Evolutionary conservation across 2,113 vertebrate species (phyloP), one percentile per base, ranked within the genome.

Genomic region (Lophochroa leadbeateri): DNA sequence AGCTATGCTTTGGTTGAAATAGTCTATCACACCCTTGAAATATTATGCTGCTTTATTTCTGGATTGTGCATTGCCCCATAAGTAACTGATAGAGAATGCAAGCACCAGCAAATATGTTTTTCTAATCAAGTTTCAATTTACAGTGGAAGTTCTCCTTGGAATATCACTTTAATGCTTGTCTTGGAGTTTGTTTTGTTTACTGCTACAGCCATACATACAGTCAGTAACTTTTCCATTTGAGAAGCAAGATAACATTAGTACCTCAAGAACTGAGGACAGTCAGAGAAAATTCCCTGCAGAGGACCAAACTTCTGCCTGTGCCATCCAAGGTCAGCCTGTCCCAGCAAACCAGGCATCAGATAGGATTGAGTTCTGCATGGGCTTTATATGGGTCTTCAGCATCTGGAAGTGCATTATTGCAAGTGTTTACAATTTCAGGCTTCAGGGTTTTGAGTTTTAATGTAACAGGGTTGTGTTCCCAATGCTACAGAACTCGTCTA

Each of bases 81-180:
- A 69, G 63, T 57, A 92, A 87, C 77, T 2, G 4, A 53, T 20
- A 83, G 78, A 89, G 68, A 94, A 94, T 33, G 21, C 49, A 60
- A 92, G 65, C 75, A 89, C 17, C 61, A 83, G 52, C n/a, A 94
- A 75, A 53, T 77, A 39, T 4, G 71, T 63, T 96, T 96, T 94
- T 86, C 75, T 53, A 78, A 91, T 93, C 52, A 72, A 82, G 49
- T 74, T 96, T 93, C 64, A 23, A 72, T 84, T 94, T 87, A 28
- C 64, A 93, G 50, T 57, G 57, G 41, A 79, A 80, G 53, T 58
- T 86, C 37, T 77, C 49, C 53, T 79, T 91, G 77, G 76, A 80
- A 85, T 91, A 61, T 17, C 11, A 85, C 79, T 88, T 88, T 68
- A 76, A 17, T 29, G n/a, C 52, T 79, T 64, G 21, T n/a, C 46